These are phyloP conservation scores for Catotricha subobsoleta DNA, from an alignment of 2,888 invertebrate species.

Conservation along the genomic window DNA sequence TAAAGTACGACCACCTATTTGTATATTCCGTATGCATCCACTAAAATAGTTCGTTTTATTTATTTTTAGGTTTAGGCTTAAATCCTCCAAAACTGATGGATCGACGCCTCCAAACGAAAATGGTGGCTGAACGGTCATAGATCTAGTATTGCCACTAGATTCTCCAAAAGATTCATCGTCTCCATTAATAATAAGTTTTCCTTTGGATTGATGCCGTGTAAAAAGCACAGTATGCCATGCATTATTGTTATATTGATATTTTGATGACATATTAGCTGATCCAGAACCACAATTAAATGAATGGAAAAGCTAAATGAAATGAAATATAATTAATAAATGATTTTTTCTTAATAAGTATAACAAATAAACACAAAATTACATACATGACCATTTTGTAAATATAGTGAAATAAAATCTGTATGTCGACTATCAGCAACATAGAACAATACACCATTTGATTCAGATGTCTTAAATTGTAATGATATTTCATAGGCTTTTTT, in stretches of 20 bases:
- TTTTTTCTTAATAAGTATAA: too few species aligned
- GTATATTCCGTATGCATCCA: slow-evolving; percentile 67
- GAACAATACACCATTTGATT: slow-evolving; percentile 66
- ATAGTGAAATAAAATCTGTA: slow-evolving; percentile 54
- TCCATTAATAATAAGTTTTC: slow-evolving; percentile 47
- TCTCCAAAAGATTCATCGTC: slow-evolving; percentile 34
- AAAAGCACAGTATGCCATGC: slow-evolving; percentile 64
- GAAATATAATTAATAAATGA: slow-evolving; percentile 1
- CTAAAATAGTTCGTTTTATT: slow-evolving; percentile 41
- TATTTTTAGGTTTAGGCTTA: slow-evolving; percentile 22
- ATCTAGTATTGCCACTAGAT: slow-evolving; percentile 30
- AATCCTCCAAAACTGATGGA: slow-evolving; percentile 29
- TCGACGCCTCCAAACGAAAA: slow-evolving; percentile 67
- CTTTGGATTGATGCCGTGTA: slow-evolving; percentile 40
- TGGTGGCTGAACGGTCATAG: slow-evolving; percentile 46
- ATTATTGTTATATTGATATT: slow-evolving; percentile 45
- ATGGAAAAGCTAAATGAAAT: slow-evolving; percentile 39
- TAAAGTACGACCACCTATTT: slow-evolving; percentile 42
- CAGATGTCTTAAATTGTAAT: slow-evolving; percentile 52
- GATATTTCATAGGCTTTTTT: slow-evolving; percentile 54
- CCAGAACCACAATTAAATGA: slow-evolving; percentile 54
- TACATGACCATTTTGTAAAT: slow-evolving; percentile 55
- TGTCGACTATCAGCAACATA: slow-evolving; percentile 51
- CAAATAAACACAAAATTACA: too few species aligned
- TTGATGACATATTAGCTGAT: slow-evolving; percentile 38